These are phyloP conservation scores for Noturus placidus DNA, from an alignment of 2,113 vertebrate genomes.

Conservation along the genomic window DNA sequence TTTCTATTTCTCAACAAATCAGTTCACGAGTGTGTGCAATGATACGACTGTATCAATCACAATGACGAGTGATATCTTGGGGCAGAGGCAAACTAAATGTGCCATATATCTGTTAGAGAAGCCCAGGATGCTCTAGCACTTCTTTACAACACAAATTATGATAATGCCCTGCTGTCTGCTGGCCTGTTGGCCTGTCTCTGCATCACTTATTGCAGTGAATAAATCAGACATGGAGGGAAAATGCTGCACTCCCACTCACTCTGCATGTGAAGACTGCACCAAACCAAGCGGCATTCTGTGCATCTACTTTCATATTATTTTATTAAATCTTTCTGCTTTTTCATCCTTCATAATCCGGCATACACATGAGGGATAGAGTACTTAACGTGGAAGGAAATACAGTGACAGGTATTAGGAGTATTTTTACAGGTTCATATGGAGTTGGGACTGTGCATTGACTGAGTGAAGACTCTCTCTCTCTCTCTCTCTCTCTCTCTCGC, in stretches of 20 bases:
- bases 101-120: slow-evolving; percentile 42
- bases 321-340: slow-evolving; percentile 2
- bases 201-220: slow-evolving; percentile 54
- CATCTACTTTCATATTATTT: slow-evolving; percentile 27
- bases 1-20: slow-evolving; percentile 20
- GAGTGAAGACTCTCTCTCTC: neutral
- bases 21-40: slow-evolving; percentile 11
- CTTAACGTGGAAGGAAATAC: slow-evolving; percentile 19
- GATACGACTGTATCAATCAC: slow-evolving; percentile 40
- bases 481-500: neutral
- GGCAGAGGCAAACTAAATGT: slow-evolving; percentile 46
- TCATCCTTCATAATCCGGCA: neutral
- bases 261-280: slow-evolving; percentile 22
- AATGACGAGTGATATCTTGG: slow-evolving; percentile 46
- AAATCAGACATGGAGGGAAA: slow-evolving; percentile 51
- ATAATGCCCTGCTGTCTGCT: slow-evolving; percentile 54
- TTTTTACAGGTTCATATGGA: slow-evolving; percentile 12
- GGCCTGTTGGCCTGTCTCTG: slow-evolving; percentile 53
- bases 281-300: slow-evolving; percentile 9
- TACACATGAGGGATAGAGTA: slow-evolving; percentile 5
- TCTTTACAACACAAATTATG: slow-evolving; percentile 53
- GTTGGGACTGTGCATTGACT: slow-evolving; percentile 2
- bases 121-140: slow-evolving; percentile 35
- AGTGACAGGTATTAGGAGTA: slow-evolving; percentile 3
- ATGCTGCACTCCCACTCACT: slow-evolving; percentile 42